Evolutionary conservation across 2,113 vertebrate species (phyloP), one percentile per base, ranked within the genome.

Genomic region (Trematomus loennbergii): DNA sequence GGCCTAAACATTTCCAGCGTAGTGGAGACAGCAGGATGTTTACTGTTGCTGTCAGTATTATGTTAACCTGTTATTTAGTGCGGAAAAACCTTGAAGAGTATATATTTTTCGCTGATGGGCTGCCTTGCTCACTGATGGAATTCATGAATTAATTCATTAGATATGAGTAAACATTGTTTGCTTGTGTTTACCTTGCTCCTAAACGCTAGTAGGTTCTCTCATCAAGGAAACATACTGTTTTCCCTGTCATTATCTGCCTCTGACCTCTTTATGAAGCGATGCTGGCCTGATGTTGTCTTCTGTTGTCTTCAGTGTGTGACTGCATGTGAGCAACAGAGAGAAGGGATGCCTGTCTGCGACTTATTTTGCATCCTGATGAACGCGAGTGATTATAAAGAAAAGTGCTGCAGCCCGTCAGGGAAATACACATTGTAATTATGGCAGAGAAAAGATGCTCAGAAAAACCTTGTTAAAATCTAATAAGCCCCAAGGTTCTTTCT

Each of bases 351-450:
- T 40, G 80, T 33, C 36, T 86, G 59, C 29, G 81, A 88, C 84
- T 83, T 87, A 55, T 74, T 80, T 81, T 86, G 77, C 82, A 87
- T 84, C 81, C 77, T 79, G 83, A 85, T 86, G 72, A 81, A 76
- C 9, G 29, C 0, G 0, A 12, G 73, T 84, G 90, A 91, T 92
- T 87, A 90, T 79, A 83, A 90, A 92, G 83, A 92, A 78, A 90
- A 86, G 84, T 76, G 80, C 46, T 57, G 77, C 86, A 64, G 73
- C 79, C 88, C 74, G 66, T 85, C 69, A 18, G 75, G 88, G 86
- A 88, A 90, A 90, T 89, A 76, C 89, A 91, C 82, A 83, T 83
- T 79, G 84, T 86, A 93, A 94, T 91, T 92, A 95, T 63, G 63
- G 61, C 50, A 29, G 79, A 83, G 79, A 78, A 81, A 89, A 84